Base-by-base conservation (phyloP, 37 sponge, comb jelly and placozoan species). In the Theonella swinhoei region DNA sequence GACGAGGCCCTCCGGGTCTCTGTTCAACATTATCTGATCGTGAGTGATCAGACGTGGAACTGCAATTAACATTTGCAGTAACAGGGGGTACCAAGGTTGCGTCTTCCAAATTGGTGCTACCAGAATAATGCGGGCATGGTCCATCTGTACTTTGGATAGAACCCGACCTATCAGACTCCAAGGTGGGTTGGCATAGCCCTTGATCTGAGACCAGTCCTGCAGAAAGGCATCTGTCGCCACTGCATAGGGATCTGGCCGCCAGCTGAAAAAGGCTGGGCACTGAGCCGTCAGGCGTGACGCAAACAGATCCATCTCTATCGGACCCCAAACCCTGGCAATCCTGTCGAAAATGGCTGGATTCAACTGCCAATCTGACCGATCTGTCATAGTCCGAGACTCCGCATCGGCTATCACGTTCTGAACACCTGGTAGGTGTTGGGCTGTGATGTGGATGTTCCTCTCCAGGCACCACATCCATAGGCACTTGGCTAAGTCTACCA, bases 81-180 rank as follows among this genome's bases (percentile, higher is more conserved):
- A 62, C 2, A 24, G 20, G 24, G 83, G 89, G 64, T 77, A 88
- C 89, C 89, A 81, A 19, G 68, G 64, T 38, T 82, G 82, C 0
- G 78, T 25, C 24, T 61, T 70, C 89, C 89, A 82, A 4, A 77
- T 74, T 37, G 89, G 89, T 20, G 83, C 71, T n/a, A 88, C 59
- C n/a, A 88, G 70, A 9, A 76, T 64, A 64, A 82, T 14, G 1
- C 33, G 24, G 3, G 72, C 72, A 9, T 29, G 30, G 32, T 82
- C 73, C 5, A 2, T 1, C 47, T 60, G 59, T 22, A 32, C 70
- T 39, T 88, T 43, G 9, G 75, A 17, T 29, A 87, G 81, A 8
- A 78, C 86, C 42, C 38, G 39, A 4, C 78, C 78, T 7, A 85
- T 36, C 72, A 85, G 62, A 37, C 24, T 60, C 79, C 78, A 87